phyloP scores from a whole-genome alignment of 2,888 invertebrate species.

The Ecliptopera silaceata region DNA sequence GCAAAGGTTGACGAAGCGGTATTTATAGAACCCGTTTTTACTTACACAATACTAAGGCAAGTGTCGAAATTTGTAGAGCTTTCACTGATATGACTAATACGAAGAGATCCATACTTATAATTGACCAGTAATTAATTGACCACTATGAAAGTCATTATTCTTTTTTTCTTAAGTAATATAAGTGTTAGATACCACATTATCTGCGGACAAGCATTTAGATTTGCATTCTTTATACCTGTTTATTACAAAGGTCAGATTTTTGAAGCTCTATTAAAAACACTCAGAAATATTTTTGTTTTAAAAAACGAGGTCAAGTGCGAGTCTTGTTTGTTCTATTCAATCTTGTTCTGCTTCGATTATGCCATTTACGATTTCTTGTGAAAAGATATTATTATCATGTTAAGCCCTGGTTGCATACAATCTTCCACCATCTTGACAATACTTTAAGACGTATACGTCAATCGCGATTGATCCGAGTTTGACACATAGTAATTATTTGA shows the following conservation, averaged over 20 bases:
- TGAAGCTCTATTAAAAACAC: too few species aligned
- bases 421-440: not conserved
- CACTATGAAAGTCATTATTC: not conserved
- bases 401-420: not conserved
- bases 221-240: too few species aligned
- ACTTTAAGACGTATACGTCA: too few species aligned
- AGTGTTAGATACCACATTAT: too few species aligned
- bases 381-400: not conserved
- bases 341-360: not conserved
- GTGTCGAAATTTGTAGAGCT: slow-evolving; percentile 12
- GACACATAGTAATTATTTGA: too few species aligned
- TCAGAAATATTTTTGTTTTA: not conserved
- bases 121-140: not conserved
- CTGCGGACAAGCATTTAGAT: too few species aligned
- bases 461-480: too few species aligned
- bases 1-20: slow-evolving; percentile 13
- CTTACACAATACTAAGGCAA: slow-evolving; percentile 15
- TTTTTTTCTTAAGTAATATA: too few species aligned
- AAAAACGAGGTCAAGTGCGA: not conserved
- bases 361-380: not conserved
- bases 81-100: slow-evolving; percentile 18
- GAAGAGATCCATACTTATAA: not conserved
- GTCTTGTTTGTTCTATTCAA: not conserved
- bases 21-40: slow-evolving; percentile 9
- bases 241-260: too few species aligned